Base-by-base conservation (phyloP, 1,140 invertebrate species). In the Tetraneura akinire region DNA sequence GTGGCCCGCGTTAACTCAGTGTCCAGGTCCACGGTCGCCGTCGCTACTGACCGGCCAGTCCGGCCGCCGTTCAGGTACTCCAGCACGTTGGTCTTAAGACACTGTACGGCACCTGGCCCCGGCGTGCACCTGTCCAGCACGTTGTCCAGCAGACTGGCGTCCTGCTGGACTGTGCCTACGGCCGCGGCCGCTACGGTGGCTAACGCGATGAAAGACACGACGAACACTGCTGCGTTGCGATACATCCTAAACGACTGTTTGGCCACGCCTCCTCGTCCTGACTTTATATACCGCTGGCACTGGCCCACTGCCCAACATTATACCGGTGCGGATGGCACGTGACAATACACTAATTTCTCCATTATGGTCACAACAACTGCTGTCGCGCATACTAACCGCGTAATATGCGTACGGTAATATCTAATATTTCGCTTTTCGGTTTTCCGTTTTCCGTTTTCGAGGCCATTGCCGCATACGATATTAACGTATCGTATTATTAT, bases 61-160 rank as follows among this genome's bases (percentile, higher is more conserved):
- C 68, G 29, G 21, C 53, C 81, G 85, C 93, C 92, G n/a, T 23
- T 21, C 84, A 94, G 86, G 85, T 91, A 93, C 62, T 87, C 88
- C 11, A 94, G 86, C 73, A 93, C 89, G 85, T 92, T 90, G 83
- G 88, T 88, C 85, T 93, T 93, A 60, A 93, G 86, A 83, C 92
- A 94, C 70, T 88, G 87, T 82, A 90, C 89, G 82, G 89, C 89
- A 0, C 88, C 88, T 18, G 81, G 47, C 3, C 78, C 60, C 21
- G 23, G 18, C 45, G 62, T 8, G 32, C 78, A 80, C 23, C 55
- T 21, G 29, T 66, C 78, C 60, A 70, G 62, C 78, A 70, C 78
- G 26, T 42, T n/a, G 47, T 68, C 78, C 78, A 66, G 47, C 78
- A 80, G 57, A n/a, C 29, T 26, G 57, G 51, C 32, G 16, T 53